Evolutionary conservation across 2,888 invertebrate species (phyloP), one percentile per base, ranked within the genome.

Genomic region (Heliconius ethilla): DNA sequence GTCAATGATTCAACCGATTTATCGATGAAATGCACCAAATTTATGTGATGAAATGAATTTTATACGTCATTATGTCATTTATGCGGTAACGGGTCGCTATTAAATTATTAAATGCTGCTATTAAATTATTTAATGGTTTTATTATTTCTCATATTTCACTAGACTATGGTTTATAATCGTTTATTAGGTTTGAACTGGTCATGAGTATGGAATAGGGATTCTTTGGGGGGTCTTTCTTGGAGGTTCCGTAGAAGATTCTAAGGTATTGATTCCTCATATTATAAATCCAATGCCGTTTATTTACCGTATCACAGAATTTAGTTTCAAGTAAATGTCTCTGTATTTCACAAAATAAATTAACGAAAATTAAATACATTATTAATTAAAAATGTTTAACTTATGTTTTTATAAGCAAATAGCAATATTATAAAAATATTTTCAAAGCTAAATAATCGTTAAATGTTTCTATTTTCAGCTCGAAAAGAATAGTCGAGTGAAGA

Each of bases 1-100:
- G 92, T 91, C 93, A 88, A 92, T 94, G 93, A 93, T 93, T 94
- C 93, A 93, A 89, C 87, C 84, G 87, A 85, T 92, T 92, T 92
- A 92, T 92, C 87, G 91, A 89, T 89, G 90, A 91, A 90, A 90
- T 88, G 88, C 85, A 89, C 90, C 87, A 86, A 88, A 86, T 87
- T 86, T 87, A 86, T 88, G 82, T 81, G 80, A 82, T 84, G 84
- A 81, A 82, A 84, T 86, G 82, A 88, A 87, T 86, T 86, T 83
- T 83, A 83, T 84, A 83, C 82, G 82, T 80, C 84, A 88, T 85
- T 83, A 83, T 83, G 83, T 82, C 85, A 83, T 85, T 80, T 83
- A 85, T 85, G 82, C 83, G 82, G 83, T 82, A 70, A 55, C 59
- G 78, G 74, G 72, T 75, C 55, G 69, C 37, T 37, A 72, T 67